Conservation (phyloP, 2,797 vertebrate species). For the Micromesistius poutassou region DNA sequence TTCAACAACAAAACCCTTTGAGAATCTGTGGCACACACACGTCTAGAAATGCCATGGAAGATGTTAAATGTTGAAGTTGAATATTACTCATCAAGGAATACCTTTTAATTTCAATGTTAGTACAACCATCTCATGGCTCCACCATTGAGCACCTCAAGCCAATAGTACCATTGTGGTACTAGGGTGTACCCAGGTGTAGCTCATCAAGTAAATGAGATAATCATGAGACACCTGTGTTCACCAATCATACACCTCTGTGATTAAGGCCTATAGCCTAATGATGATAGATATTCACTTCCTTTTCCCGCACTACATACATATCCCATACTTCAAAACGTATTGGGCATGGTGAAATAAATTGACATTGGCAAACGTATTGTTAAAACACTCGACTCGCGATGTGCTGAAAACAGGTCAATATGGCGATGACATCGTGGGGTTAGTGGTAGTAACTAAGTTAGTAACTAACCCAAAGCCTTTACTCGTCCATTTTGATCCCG, state of each 20-base stretch:
- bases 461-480: constrained; percentile 6
- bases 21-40: constrained; percentile 14
- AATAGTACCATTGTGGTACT: background rate
- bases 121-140: constrained; percentile 5
- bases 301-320: background rate
- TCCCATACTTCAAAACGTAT: no score
- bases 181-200: background rate
- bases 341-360: background rate
- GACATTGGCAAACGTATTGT: background rate
- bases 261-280: background rate
- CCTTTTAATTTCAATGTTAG: constrained; percentile 16
- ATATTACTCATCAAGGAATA: constrained; percentile 36
- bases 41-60: constrained; percentile 12
- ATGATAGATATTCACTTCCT: constrained; percentile 15
- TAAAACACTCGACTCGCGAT: constrained; percentile 18
- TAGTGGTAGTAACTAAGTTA: background rate
- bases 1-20: constrained; percentile 21
- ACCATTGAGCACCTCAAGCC: constrained; percentile 12
- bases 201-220: background rate
- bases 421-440: constrained; percentile 11
- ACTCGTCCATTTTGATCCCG: constrained; percentile 7
- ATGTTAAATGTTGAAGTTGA: constrained; percentile 12
- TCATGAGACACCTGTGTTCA: no score
- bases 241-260: no score
- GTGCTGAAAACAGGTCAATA: constrained; percentile 16